Base-by-base conservation (phyloP, 1,140 invertebrate species). In the Trypoxylus dichotomus region DNA sequence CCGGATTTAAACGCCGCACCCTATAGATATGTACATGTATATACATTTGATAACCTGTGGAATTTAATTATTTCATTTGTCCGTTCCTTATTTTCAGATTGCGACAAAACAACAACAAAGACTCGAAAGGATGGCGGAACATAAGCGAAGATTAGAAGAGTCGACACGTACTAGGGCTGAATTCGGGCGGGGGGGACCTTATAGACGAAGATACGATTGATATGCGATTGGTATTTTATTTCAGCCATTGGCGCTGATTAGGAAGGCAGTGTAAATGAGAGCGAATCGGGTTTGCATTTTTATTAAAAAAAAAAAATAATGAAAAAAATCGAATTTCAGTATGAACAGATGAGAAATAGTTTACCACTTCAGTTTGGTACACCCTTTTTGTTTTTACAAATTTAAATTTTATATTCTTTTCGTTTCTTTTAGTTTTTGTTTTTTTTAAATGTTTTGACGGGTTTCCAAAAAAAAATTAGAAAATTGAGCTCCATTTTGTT, bases 91-190 rank as follows among this genome's bases (percentile, higher is more conserved):
- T 78, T 88, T 87, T 13, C 83, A 96, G 94, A 96, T 96, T 84
- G 92, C 93, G 76, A 90, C 94, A 80, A 96, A 96, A 86, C 94
- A 96, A 88, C 94, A 95, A 84, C 92, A 94, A 87, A 88, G 95
- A 73, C 90, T 94, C 73, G 92, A 95, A 83, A 94, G 95, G 82
- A 93, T 96, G 91, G 93, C 93, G 37, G 94, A 96, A 86, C 92
- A 95, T 81, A 94, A 95, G 83, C 89, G 92, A 72, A 89, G 92
- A 81, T 84, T 94, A 81, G 92, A 92, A 85, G 93, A 94, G 86
- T 89, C 90, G 91, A 79, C 88, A 88, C 80, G 86, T 84, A 27
- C 84, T 86, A 83, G 79, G 77, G 80, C 58, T 8, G 76, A 80
- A 78, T 81, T 80, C 75, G 77, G 76, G 43, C 74, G 77, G 76